phyloP scores from a whole-genome alignment of 2,888 invertebrate genomes.

The Pteria penguin region DNA sequence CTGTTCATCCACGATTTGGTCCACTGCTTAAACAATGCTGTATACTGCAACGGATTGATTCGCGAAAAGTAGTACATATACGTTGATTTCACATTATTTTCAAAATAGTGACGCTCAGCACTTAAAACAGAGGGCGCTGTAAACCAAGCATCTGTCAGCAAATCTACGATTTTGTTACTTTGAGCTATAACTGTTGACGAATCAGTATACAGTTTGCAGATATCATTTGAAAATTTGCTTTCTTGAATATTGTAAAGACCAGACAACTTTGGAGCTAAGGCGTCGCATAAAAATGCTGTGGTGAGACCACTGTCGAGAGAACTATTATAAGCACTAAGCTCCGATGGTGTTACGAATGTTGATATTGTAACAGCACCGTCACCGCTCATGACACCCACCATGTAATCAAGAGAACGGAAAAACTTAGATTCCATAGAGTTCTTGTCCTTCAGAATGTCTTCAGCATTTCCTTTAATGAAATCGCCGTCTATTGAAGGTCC shows the following conservation, averaged over 20 bases:
- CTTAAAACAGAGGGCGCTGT: neutral
- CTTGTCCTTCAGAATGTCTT: neutral
- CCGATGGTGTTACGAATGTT: neutral
- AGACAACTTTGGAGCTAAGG: neutral
- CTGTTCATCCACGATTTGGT: neutral
- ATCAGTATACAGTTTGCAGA: neutral
- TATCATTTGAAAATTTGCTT: neutral
- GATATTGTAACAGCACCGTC: constrained; percentile 11
- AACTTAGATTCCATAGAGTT: neutral
- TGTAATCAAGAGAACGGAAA: constrained; percentile 9
- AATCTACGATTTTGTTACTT: neutral
- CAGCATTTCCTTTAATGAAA: constrained; percentile 4
- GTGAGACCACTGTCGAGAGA: neutral
- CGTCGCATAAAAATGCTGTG: constrained; percentile 13
- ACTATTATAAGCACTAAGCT: neutral
- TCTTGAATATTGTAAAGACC: neutral
- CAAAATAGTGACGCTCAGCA: neutral
- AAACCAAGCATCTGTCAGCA: neutral
- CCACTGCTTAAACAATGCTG: neutral
- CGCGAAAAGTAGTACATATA: neutral
- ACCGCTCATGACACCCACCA: constrained; percentile 15
- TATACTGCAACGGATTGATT: neutral
- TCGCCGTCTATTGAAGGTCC: constrained; percentile 15
- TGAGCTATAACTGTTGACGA: neutral
- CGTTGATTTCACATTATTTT: neutral